Conservation (phyloP, 2,888 invertebrate species). For the Cheilosia scutellata region DNA sequence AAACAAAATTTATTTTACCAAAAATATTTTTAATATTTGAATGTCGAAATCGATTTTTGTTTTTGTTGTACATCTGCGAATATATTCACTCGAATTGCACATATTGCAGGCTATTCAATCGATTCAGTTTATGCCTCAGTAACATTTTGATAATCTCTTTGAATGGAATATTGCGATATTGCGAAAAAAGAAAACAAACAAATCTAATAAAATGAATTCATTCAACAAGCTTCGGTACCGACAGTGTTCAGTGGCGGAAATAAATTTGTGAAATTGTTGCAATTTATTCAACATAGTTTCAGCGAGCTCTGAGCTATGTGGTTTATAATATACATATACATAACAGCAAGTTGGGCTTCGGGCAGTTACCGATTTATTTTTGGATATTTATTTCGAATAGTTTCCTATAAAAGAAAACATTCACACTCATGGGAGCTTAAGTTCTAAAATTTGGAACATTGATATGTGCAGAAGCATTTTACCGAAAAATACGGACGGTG, state of each 20-base stretch:
- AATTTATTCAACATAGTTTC: background rate
- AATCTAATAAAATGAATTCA: conserved; percentile 52
- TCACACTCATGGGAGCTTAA: too few species aligned
- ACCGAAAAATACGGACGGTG: too few species aligned
- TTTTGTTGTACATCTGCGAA: background rate
- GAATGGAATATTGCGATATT: conserved; percentile 34
- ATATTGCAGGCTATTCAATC: conserved; percentile 39
- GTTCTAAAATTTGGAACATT: too few species aligned
- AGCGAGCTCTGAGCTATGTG: too few species aligned
- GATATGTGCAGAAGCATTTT: too few species aligned
- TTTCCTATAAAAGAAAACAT: too few species aligned
- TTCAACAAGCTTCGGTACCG: conserved; percentile 19
- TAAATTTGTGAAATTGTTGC: conserved; percentile 54
- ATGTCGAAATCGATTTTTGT: conserved; percentile 9
- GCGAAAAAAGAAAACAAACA: background rate
- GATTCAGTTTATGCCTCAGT: conserved; percentile 45
- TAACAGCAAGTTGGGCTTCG: too few species aligned
- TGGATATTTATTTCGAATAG: too few species aligned
- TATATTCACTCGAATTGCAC: conserved; percentile 26
- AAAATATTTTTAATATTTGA: background rate
- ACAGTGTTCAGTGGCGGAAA: conserved; percentile 50
- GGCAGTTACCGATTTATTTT: too few species aligned
- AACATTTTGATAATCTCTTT: conserved; percentile 34
- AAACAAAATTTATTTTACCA: conserved; percentile 32
- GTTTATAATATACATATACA: too few species aligned